A percentile compares a stretch with the other conserved stretches of the same genome.
These are phyloP conservation scores for Knipowitschia caucasica DNA, from an alignment of 2,797 vertebrate genomes.

Conservation along the genomic window DNA sequence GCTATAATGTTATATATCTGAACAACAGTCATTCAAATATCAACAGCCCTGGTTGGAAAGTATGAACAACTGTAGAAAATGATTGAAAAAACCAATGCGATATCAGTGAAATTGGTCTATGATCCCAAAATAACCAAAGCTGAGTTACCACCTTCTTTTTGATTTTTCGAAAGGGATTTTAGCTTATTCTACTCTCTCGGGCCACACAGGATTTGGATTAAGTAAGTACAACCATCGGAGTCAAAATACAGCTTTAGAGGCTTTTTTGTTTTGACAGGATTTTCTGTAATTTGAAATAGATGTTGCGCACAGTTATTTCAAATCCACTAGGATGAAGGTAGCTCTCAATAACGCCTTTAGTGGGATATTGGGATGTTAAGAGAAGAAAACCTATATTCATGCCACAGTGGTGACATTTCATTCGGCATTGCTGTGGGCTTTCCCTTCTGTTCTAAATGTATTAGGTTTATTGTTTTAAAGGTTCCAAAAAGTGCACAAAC, in stretches of 20 bases:
- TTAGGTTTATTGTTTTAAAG: not conserved
- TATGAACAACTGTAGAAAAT: no score
- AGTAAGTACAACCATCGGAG: conserved; percentile 9
- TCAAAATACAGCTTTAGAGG: conserved; percentile 25
- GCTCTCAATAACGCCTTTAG: no score
- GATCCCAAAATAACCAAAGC: conserved; percentile 6
- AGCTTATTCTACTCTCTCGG: conserved; percentile 14
- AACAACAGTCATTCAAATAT: no score
- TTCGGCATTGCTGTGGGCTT: not conserved
- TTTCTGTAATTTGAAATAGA: not conserved
- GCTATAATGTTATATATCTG: no score
- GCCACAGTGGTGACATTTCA: no score
- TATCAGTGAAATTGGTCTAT: conserved; percentile 2
- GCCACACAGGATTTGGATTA: conserved; percentile 9
- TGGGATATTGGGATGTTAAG: no score
- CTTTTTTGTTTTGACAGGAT: conserved; percentile 8
- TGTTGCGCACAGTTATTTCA: not conserved
- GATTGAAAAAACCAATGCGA: not conserved
- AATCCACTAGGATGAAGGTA: not conserved
- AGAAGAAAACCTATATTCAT: no score
- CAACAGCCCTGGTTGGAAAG: no score
- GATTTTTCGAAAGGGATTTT: conserved; percentile 31
- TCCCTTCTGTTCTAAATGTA: not conserved
- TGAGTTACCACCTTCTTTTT: conserved; percentile 18
- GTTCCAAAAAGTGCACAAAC: no score